Evolutionary conservation across 2,888 invertebrate species (phyloP).

Genomic region (Troglohyphantes excavatus): DNA sequence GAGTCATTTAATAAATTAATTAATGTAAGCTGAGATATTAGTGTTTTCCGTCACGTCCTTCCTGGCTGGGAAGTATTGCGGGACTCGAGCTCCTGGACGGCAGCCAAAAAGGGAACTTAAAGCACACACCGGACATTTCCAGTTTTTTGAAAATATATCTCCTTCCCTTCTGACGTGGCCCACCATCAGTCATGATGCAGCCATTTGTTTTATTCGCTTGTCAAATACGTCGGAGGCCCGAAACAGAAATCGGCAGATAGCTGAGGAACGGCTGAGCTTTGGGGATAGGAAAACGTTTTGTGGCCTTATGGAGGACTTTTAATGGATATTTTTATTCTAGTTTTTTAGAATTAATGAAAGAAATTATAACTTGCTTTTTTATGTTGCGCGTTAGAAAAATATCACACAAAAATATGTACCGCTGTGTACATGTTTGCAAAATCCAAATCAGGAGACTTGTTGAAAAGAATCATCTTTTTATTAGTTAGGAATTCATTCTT

Average conservation of each 20-base stretch:
- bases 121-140: constrained; percentile 9
- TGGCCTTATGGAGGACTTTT: neutral
- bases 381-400: neutral
- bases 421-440: no score
- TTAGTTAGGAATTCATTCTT: no score
- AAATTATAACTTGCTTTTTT: no score
- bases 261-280: neutral
- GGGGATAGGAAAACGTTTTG: constrained; percentile 1
- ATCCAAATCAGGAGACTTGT: no score
- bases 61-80: neutral
- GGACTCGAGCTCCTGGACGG: constrained; percentile 15
- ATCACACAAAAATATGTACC: neutral
- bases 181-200: constrained; percentile 54
- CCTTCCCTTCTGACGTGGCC: constrained; percentile 31
- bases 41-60: neutral
- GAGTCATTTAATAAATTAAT: neutral
- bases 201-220: constrained; percentile 68
- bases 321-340: neutral
- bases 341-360: no score
- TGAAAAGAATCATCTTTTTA: no score
- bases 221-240: constrained; percentile 32
- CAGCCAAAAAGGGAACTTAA: constrained; percentile 42
- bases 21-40: neutral
- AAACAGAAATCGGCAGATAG: constrained; percentile 25
- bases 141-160: constrained; percentile 58